Conservation (phyloP, 1,140 invertebrate genomes). For the fruit fly (Drosophila melanogaster) region Release_6_plus_ISO1_MT NT_033779.5:15628501-15629000, state of each 20-base stretch:
- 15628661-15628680: conserved; percentile 36
- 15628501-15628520: neutral
- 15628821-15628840: conserved; percentile 27
- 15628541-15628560: neutral
- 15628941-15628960: neutral
- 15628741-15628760: conserved; percentile 22
- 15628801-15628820: conserved; percentile 65
- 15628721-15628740: conserved; percentile 4
- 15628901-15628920: conserved; percentile 32
- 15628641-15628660: conserved; percentile 17
- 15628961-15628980: conserved; percentile 22
- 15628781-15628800: conserved; percentile 64
- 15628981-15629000: conserved; percentile 67
- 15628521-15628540: neutral
- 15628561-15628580: conserved; percentile 2
- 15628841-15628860: conserved; percentile 38
- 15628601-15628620: conserved; percentile 30
- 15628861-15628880: conserved; percentile 84
- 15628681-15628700: conserved; percentile 34
- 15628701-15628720: conserved; percentile 23
- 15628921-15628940: neutral
- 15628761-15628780: conserved; percentile 45
- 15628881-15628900: conserved; percentile 61
- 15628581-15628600: conserved; percentile 3
- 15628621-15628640: conserved; percentile 20